These are phyloP conservation scores for Mythimna albipuncta DNA, from an alignment of 2,888 invertebrate genomes.

Conservation along the genomic window DNA sequence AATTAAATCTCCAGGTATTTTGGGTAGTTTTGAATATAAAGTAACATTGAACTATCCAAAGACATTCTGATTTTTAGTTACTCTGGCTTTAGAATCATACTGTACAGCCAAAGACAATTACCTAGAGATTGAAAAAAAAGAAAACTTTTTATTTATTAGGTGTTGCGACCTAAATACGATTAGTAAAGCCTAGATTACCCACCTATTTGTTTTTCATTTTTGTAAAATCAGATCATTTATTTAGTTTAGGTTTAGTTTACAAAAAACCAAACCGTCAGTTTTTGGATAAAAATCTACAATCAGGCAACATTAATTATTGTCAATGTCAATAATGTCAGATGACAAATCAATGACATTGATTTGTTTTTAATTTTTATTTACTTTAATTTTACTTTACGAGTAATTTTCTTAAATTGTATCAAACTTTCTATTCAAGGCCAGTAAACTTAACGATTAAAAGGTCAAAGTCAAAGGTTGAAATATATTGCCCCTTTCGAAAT, in stretches of 20 bases:
- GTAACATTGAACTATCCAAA: conserved; percentile 41
- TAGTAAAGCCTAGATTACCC: not conserved
- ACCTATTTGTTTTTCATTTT: no score
- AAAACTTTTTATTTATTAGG: not conserved
- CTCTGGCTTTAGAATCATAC: conserved; percentile 34
- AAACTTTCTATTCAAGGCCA: no score
- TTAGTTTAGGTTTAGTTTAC: no score
- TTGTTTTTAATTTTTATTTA: not conserved
- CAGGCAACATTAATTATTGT: conserved; percentile 7
- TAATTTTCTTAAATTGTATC: no score
- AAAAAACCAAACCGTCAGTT: not conserved
- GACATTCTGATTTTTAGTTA: conserved; percentile 12
- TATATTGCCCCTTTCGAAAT: no score
- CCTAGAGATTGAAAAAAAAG: not conserved
- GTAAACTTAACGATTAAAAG: no score
- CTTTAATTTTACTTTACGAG: not conserved
- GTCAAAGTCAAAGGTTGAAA: no score
- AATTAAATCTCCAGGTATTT: not conserved
- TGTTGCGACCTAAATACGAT: not conserved
- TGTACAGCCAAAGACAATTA: conserved; percentile 52
- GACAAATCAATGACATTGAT: not conserved
- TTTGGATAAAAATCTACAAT: not conserved
- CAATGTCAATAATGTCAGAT: not conserved
- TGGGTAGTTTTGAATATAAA: not conserved
- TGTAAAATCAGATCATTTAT: not conserved